These are phyloP conservation scores for Hyles lineata DNA, from an alignment of 2,888 invertebrate genomes.

Conservation along the genomic window DNA sequence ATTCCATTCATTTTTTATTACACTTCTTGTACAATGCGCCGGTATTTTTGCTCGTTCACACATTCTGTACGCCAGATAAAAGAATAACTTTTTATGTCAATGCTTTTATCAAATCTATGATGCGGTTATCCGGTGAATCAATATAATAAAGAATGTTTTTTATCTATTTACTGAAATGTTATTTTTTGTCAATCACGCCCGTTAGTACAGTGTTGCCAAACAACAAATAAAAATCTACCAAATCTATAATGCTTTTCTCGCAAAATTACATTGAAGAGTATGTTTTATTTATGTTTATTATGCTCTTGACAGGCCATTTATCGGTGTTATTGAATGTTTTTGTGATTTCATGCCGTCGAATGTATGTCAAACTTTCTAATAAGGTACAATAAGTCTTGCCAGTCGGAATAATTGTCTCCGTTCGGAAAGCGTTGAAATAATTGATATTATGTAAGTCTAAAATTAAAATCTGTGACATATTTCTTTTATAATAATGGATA, in stretches of 20 bases:
- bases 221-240: neutral
- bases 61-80: slow-evolving; percentile 12
- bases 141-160: slow-evolving; percentile 4
- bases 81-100: slow-evolving; percentile 16
- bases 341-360: slow-evolving; percentile 15
- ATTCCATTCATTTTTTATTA: slow-evolving; percentile 17
- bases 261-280: neutral
- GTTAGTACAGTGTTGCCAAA: neutral
- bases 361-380: slow-evolving; percentile 25
- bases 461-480: slow-evolving; percentile 61
- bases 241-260: neutral
- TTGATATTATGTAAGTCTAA: slow-evolving; percentile 69
- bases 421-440: slow-evolving; percentile 47
- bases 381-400: slow-evolving; percentile 24
- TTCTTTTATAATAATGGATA: slow-evolving; percentile 67
- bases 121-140: slow-evolving; percentile 15
- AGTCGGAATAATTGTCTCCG: slow-evolving; percentile 33
- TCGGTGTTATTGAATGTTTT: slow-evolving; percentile 16
- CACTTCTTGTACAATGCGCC: slow-evolving; percentile 18
- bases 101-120: slow-evolving; percentile 8
- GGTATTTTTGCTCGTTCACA: slow-evolving; percentile 16
- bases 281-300: slow-evolving; percentile 3
- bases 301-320: neutral
- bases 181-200: slow-evolving; percentile 2
- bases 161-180: neutral